A percentile compares a stretch with the other conserved stretches of the same genome.
Conservation (phyloP, 2,113 vertebrate species). For the Reinhardtius hippoglossoides region DNA sequence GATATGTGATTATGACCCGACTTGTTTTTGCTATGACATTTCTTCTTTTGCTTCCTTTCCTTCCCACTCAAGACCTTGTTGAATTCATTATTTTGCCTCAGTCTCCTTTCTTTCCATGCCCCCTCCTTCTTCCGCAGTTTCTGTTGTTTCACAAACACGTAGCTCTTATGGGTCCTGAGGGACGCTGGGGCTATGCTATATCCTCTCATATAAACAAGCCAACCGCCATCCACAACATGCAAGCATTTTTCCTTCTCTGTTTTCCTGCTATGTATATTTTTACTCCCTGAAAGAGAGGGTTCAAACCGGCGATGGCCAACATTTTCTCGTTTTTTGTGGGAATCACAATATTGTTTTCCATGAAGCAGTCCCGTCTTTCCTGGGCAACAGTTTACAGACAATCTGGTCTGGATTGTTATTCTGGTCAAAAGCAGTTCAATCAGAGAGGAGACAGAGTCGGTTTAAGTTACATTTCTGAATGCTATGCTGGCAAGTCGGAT, state of each 20-base stretch:
- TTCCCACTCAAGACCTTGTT: slow-evolving; percentile 26
- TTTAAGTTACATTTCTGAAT: slow-evolving; percentile 62
- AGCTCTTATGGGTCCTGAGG: slow-evolving; percentile 65
- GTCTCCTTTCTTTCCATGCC: slow-evolving; percentile 38
- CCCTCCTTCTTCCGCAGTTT: slow-evolving; percentile 53
- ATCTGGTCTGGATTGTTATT: slow-evolving; percentile 66
- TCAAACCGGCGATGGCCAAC: slow-evolving; percentile 43
- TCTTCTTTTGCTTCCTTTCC: neutral
- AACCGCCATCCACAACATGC: slow-evolving; percentile 67
- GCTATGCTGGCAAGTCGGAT: slow-evolving; percentile 41
- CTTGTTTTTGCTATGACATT: neutral
- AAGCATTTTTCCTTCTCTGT: slow-evolving; percentile 48
- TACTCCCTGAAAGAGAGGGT: slow-evolving; percentile 48
- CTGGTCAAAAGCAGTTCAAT: slow-evolving; percentile 64
- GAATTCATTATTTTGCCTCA: slow-evolving; percentile 47
- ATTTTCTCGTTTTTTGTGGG: slow-evolving; percentile 60
- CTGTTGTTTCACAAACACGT: slow-evolving; percentile 73
- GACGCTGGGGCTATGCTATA: slow-evolving; percentile 69
- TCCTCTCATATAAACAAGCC: slow-evolving; percentile 76
- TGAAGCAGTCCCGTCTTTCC: slow-evolving; percentile 49
- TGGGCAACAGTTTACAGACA: slow-evolving; percentile 63
- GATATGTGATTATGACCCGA: neutral
- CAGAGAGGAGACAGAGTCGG: slow-evolving; percentile 31
- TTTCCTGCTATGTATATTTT: slow-evolving; percentile 72
- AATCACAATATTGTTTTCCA: slow-evolving; percentile 71